Percentiles rank a stretch among this genome's conserved stretches.
Evolutionary conservation across 1,140 invertebrate species (phyloP).

Genomic region (Mizuhopecten yessoensis): DNA sequence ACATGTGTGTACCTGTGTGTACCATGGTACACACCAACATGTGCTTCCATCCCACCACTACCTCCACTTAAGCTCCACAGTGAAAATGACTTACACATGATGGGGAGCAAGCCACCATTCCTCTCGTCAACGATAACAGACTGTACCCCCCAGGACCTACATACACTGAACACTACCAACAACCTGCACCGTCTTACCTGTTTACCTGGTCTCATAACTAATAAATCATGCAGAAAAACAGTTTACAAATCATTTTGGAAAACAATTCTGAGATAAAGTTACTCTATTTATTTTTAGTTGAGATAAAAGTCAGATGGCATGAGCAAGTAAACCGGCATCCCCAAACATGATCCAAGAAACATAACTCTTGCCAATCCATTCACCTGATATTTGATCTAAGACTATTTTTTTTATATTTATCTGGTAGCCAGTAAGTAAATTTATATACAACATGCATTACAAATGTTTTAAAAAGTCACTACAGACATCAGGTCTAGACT

Average conservation of each 20-base stretch:
- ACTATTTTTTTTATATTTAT: no score
- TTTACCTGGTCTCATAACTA: background rate
- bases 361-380: background rate
- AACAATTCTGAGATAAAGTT: background rate
- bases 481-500: no score
- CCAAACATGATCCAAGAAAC: background rate
- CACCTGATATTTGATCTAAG: background rate
- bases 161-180: background rate
- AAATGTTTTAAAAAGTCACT: no score
- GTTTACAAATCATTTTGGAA: background rate
- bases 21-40: background rate
- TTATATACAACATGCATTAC: no score
- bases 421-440: no score
- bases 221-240: background rate
- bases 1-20: background rate
- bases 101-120: slow-evolving; percentile 2
- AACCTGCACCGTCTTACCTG: background rate
- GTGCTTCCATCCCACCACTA: slow-evolving; percentile 11
- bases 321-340: background rate
- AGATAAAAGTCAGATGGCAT: background rate
- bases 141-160: background rate
- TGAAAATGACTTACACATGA: slow-evolving; percentile 28
- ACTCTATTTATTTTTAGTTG: background rate
- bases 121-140: background rate
- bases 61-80: background rate